Base-by-base conservation (phyloP, 2,113 vertebrate species). In the Propithecus coquereli region DNA sequence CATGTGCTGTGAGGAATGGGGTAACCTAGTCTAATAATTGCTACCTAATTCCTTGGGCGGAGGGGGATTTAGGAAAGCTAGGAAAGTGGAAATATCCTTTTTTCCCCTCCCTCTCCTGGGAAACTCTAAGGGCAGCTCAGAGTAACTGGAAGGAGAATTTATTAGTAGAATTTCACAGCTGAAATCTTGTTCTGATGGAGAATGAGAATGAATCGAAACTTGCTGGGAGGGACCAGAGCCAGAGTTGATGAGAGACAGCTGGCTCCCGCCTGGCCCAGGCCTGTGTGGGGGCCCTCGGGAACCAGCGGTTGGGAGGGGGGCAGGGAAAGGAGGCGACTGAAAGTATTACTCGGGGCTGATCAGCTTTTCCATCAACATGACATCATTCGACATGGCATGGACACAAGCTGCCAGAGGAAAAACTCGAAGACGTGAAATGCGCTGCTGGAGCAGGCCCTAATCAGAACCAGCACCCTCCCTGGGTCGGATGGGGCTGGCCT, bases 291-390 rank as follows among this genome's bases (percentile, higher is more conserved):
- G n/a, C 87, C 84, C 90, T 32, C 9, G 87, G 79, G 94, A 91
- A 23, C 32, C 84, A 79, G 52, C 17, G 17, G 52, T 54, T 90
- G 81, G 57, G 96, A 81, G 52, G 95, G 95, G 96, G 94, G 84
- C 77, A 74, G 84, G 91, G 94, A 40, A 1, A 43, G 84, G 94
- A 92, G 54, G 66, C 20, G 85, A 89, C 74, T 93, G 52, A 40
- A 68, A 83, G 79, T 77, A 40, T 94, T 93, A 95, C 92, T 97
- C 43, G 77, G 68, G 94, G 43, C 96, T 34, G 84, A 95, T 98
- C 96, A 97, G 65, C 97, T 98, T 98, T 98, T 98, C 98, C 98
- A 97, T 91, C 93, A 83, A 88, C 92, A 94, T 98, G 97, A 98
- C 97, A 97, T 98, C 98, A 98, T 94, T 97, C n/a, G 54, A 84